These are phyloP conservation scores for Porites lutea DNA, from an alignment of 64 coral and sea anemone genomes.

Conservation along the genomic window DNA sequence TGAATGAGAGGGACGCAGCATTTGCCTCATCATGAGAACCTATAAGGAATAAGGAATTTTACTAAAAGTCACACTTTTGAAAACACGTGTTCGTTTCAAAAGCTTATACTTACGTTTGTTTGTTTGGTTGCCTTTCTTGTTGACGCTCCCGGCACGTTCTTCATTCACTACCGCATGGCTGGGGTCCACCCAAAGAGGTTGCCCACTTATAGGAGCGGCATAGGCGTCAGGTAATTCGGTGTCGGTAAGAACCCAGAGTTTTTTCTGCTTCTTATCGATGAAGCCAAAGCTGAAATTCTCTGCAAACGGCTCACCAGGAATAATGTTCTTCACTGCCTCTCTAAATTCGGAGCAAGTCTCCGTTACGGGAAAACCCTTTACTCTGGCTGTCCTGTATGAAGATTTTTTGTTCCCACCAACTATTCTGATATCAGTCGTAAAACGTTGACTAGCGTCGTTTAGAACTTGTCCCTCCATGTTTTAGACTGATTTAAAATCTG, in stretches of 20 bases:
- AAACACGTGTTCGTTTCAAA: background rate
- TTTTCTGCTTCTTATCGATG: slow-evolving; percentile 41
- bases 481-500: slow-evolving; percentile 10
- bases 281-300: slow-evolving; percentile 32
- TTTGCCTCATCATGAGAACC: slow-evolving; percentile 5
- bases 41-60: background rate
- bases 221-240: slow-evolving; percentile 9
- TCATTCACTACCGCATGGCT: slow-evolving; percentile 1
- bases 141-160: background rate
- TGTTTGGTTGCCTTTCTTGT: background rate
- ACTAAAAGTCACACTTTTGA: background rate
- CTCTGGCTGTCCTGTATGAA: slow-evolving; percentile 21
- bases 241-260: background rate
- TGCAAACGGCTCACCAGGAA: slow-evolving; percentile 20
- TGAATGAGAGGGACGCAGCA: background rate
- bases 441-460: background rate
- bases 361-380: slow-evolving; percentile 19
- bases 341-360: slow-evolving; percentile 26
- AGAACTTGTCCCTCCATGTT: background rate
- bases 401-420: slow-evolving; percentile 27
- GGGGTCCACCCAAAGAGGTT: slow-evolving; percentile 42
- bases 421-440: slow-evolving; percentile 40
- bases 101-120: slow-evolving; percentile 16
- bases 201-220: slow-evolving; percentile 6
- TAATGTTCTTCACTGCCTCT: background rate